These are phyloP conservation scores for Suillia variegata DNA, from an alignment of 2,888 invertebrate species.

Conservation along the genomic window DNA sequence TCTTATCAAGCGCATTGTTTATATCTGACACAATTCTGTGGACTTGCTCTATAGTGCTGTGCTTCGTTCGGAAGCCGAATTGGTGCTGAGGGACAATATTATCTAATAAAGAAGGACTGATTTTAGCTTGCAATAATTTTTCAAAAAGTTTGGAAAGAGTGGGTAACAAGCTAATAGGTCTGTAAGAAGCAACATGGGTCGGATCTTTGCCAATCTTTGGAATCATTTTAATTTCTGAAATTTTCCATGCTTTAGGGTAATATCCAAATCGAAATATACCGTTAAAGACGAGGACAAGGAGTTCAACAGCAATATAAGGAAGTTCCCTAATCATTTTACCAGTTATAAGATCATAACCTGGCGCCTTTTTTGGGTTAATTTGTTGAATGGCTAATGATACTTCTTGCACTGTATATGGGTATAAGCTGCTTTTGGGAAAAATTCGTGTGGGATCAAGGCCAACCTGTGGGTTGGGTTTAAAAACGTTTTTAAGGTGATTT, in stretches of 20 bases:
- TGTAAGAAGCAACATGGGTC: background rate
- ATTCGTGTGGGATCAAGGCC: too few species aligned
- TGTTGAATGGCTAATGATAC: too few species aligned
- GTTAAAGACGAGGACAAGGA: background rate
- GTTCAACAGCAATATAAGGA: background rate
- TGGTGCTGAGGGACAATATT: too few species aligned
- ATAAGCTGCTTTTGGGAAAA: too few species aligned
- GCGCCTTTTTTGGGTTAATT: background rate
- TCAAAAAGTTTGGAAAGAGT: conserved; percentile 1
- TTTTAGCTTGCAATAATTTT: too few species aligned
- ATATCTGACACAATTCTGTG: conserved; percentile 5
- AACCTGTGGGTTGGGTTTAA: background rate
- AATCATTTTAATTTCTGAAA: background rate
- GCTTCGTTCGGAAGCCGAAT: too few species aligned
- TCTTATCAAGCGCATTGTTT: conserved; percentile 8
- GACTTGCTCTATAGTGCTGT: conserved; percentile 19
- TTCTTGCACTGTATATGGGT: too few species aligned
- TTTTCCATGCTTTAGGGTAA: background rate
- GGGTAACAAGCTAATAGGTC: background rate
- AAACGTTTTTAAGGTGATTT: too few species aligned
- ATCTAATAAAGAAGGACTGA: too few species aligned
- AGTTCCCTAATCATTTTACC: conserved; percentile 6
- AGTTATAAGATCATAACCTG: conserved; percentile 10
- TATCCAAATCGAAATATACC: background rate
- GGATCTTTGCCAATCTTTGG: background rate